Conservation (phyloP, 2,113 vertebrate species). For the Varanus komodoensis region DNA sequence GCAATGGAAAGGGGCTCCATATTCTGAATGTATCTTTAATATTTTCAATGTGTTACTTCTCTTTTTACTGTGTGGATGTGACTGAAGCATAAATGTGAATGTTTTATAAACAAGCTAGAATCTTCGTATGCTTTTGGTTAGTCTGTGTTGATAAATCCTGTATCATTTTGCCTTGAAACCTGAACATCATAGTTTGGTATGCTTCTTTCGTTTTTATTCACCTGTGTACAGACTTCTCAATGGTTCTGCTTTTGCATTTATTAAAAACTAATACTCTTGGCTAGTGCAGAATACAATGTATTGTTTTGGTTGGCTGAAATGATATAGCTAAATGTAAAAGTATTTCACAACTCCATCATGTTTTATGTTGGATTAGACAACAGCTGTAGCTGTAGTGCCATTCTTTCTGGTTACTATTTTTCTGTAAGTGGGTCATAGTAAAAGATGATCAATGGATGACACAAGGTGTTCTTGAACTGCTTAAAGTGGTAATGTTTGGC, state of each 20-base stretch:
- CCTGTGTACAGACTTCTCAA: background rate
- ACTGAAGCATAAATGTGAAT: background rate
- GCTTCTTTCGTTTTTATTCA: background rate
- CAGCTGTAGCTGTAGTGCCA: background rate
- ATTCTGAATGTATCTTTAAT: conserved; percentile 1
- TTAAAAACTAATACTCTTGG: background rate
- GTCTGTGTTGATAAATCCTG: rapidly evolving
- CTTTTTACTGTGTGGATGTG: background rate
- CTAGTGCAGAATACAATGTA: conserved; percentile 7
- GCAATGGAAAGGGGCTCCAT: background rate
- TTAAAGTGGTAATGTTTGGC: conserved; percentile 14
- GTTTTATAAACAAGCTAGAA: background rate
- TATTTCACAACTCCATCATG: background rate
- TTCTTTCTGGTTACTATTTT: background rate
- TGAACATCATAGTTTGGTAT: background rate
- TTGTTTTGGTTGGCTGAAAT: conserved; percentile 4
- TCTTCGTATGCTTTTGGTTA: rapidly evolving
- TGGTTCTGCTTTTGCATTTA: background rate
- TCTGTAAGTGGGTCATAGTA: background rate
- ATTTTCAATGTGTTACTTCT: conserved; percentile 9
- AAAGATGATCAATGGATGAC: background rate
- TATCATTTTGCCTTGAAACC: background rate
- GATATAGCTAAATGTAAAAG: background rate
- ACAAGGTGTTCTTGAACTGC: background rate
- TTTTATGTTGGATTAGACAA: background rate